Conservation (phyloP, 2,888 invertebrate species). For the Trachelus tabidus region DNA sequence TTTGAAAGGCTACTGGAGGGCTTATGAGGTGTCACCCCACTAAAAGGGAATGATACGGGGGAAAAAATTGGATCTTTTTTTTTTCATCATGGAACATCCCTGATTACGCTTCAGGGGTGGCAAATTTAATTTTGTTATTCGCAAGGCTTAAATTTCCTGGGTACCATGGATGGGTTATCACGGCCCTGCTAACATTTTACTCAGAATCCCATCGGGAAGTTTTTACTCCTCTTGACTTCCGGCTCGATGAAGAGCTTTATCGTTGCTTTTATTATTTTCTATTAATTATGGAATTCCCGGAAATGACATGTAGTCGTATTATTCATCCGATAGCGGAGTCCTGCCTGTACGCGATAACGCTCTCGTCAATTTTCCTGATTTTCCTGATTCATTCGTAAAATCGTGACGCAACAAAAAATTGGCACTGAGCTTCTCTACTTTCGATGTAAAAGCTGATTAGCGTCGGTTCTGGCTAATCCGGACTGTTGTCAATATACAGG, state of each 20-base stretch:
- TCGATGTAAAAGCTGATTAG: conserved; percentile 41
- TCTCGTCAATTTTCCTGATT: too few species aligned
- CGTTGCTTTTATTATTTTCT: too few species aligned
- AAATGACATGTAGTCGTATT: too few species aligned
- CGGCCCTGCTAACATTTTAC: not conserved
- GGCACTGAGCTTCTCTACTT: not conserved
- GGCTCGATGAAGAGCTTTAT: too few species aligned
- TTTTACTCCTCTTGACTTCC: not conserved
- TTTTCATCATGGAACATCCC: too few species aligned
- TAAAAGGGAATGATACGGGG: not conserved
- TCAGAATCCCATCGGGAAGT: not conserved
- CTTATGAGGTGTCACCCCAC: not conserved
- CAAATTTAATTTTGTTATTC: not conserved
- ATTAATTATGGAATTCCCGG: too few species aligned
- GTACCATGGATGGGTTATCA: not conserved
- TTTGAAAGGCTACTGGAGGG: not conserved
- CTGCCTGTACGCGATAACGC: too few species aligned
- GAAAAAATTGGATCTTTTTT: not conserved
- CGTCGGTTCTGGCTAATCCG: conserved; percentile 26
- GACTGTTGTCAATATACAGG: not conserved
- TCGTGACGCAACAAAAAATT: too few species aligned
- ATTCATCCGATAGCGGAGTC: too few species aligned
- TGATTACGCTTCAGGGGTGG: not conserved
- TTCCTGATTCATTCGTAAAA: too few species aligned
- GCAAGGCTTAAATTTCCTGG: not conserved